Evolutionary conservation across 2,113 vertebrate genomes (phyloP), one percentile per base, ranked within the genome.

Genomic region (Nothobranchius furzeri): DNA sequence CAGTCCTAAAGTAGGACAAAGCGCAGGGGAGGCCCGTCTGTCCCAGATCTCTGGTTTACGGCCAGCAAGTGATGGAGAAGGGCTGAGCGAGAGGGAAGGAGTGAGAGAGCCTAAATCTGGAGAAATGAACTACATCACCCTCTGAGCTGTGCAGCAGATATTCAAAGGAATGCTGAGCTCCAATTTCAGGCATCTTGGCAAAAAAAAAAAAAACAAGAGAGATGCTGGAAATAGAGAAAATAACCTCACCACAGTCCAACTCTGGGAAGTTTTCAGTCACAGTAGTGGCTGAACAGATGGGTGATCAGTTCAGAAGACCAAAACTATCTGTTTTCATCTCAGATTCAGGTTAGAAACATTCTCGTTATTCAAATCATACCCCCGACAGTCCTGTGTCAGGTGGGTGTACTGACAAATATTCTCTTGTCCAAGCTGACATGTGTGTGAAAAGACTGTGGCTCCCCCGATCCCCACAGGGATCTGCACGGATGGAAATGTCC

Each of bases 21-120:
- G 81, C 92, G 48, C 91, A 89, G 83, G 90, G 91, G 92, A 93
- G 84, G 80, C 77, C 52, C 47, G 81, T 79, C 85, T 90, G 92
- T 91, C 91, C 92, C 92, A 92, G 90, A 89, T 93, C 88, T 87
- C 84, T 77, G 76, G 50, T 91, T 87, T 82, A 89, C 83, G 59
- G 73, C 78, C 60, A 56, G 84, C 75, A 65, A 67, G 64, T 72
- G 63, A 70, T 24, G 48, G 59, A 46, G 62, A 79, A 68, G 57
- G 68, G 81, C 70, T 25, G 69, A 90, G 83, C 70, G 72, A 81
- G 67, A 66, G 49, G 59, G 64, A 68, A 78, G 40, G 70, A 73
- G 68, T 24, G 72, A 73, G 75, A 50, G 78, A 84, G 72, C 30
- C 83, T 88, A 88, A 88, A 89, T 90, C 56, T 65, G 76, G 86